A percentile compares a stretch with the other conserved stretches of the same genome.
These are phyloP conservation scores for Alaudala cheleensis DNA, from an alignment of 2,113 vertebrate genomes.

Conservation along the genomic window DNA sequence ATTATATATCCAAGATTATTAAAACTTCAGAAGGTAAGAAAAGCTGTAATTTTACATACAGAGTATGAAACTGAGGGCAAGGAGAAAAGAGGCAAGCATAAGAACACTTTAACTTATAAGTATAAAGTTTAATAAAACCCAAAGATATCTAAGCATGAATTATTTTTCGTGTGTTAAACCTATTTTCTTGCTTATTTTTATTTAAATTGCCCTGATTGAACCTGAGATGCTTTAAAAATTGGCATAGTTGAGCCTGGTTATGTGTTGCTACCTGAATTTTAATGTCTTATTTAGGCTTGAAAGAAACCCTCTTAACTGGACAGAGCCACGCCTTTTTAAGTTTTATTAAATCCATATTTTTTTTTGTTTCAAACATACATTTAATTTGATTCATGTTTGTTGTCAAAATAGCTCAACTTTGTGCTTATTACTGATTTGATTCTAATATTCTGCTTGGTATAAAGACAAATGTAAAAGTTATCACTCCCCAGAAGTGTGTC, in stretches of 20 bases:
- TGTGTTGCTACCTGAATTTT: not conserved
- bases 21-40: not conserved
- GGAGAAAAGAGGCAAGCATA: not conserved
- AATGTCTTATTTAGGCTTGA: not conserved
- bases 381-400: not conserved
- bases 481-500: not conserved
- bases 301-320: not conserved
- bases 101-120: not conserved
- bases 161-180: not conserved
- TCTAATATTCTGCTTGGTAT: not conserved
- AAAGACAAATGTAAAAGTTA: not conserved
- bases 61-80: not conserved
- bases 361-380: not conserved
- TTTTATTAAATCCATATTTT: not conserved
- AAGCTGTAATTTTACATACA: not conserved
- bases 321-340: not conserved
- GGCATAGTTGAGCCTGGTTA: not conserved
- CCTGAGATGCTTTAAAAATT: not conserved
- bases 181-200: constrained; percentile 5
- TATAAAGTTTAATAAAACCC: not conserved
- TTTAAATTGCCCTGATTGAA: not conserved
- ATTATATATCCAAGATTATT: not conserved
- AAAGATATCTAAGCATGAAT: not conserved
- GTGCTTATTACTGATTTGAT: not conserved
- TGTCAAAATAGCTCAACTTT: not conserved